Base-by-base conservation (phyloP, 53 echinoderm and acorn worm species). In the Arbacia lixula region DNA sequence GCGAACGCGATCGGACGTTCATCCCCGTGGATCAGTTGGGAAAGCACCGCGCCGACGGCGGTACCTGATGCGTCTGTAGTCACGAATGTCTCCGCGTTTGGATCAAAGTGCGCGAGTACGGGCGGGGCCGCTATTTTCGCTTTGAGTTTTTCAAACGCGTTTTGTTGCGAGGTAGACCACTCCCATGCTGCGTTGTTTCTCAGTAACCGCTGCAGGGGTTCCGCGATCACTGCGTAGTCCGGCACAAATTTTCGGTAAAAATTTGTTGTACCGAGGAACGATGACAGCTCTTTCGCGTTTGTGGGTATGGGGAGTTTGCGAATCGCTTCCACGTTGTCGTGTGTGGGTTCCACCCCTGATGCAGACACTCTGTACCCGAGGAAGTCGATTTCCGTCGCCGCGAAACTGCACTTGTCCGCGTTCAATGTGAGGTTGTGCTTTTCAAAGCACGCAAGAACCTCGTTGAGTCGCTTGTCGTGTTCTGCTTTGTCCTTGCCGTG, bases 1-100 rank as follows among this genome's bases (percentile, higher is more conserved):
- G 83, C 73, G 64, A 84, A 90, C 22, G 90, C 86, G 31, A 90
- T 66, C 12, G 90, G 86, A 26, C 85, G 60, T 42, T 76, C 86
- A 37, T 12, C 38, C 1, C 89, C 89, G 5, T 85, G 54, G 20
- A 90, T 55, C 51, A 14, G 21, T 71, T 86, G 81, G 19, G 90
- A 85, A 8, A 85, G 36, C 21, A 90, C 90, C 1, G 86, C 90
- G 9, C 90, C 90, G 3, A 90, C 10, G 32, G 85, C 89, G 12
- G 34, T 58, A 0, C 33, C 89, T 20, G 80, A 89, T 41, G 85
- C 89, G 46, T 89, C 85, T 6, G 89, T 85, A 5, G 89, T 89
- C 24, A 85, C 85, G 26, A 29, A 60, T 16, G 68, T 89, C 2
- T 53, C 22, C 2, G 85, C 71, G 33, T 17, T 53, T 10, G 89